Evolutionary conservation across 2,888 invertebrate genomes (phyloP), one percentile per base, ranked within the genome.

Genomic region (Limenitis camilla): DNA sequence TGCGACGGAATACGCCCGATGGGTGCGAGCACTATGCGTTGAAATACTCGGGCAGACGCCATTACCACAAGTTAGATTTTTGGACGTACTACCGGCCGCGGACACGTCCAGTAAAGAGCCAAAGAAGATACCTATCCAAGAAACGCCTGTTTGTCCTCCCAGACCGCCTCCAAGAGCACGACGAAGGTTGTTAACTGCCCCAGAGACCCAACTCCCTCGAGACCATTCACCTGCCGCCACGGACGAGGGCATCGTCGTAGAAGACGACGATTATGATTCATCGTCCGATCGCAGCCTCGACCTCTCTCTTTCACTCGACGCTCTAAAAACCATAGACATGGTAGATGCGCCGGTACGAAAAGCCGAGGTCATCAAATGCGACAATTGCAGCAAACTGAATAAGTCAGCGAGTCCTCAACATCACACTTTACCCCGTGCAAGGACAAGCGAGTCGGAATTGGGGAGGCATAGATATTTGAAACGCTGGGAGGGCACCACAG

Each of bases 21-120:
- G 93, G 93, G 92, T 92, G 67, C 91, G 91, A 67, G 91, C 92
- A 50, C 89, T 93, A 57, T 93, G 93, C 48, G 91, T 92, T 59
- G 93, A 93, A 74, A 89, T 93, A 59, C 91, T 93, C 61, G 89
- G 92, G 3, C 93, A 93, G 73, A 93, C 93, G 31, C 93, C 93
- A 19, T 78, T 93, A 59, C 92, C 92, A 44, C 91, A 91, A 59
- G 89, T 93, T 53, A 91, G 92, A 69, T 93, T 93, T 71, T 76
- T 93, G 67, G 93, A 92, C 72, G 93, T 93, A 60, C 71, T 92
- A 52, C 89, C 91, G 58, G 89, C 91, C 44, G 89, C 91, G 48
- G 89, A 90, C 42, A 82, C 85, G 40, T 76, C 81, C 47, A 76
- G 76, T 33, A 76, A 72, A 60, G 72, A 76, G 73, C 74, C 77